Conservation (phyloP, 2,113 vertebrate species). For the Stigmatopora nigra region DNA sequence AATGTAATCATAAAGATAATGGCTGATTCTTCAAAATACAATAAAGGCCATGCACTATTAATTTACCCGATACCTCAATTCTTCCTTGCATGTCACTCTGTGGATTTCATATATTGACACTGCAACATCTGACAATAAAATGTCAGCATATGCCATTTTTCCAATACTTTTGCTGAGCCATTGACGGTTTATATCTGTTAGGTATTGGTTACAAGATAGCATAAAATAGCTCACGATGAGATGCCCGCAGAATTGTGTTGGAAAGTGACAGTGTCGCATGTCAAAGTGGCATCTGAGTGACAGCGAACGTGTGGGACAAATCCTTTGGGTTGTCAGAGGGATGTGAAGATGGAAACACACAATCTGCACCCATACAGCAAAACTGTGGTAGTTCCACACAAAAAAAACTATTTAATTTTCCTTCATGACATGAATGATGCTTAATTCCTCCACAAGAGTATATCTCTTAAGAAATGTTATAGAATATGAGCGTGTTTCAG, state of each 20-base stretch:
- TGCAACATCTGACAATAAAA: neutral
- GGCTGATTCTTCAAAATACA: neutral
- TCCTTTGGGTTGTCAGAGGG: neutral
- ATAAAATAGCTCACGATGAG: constrained; percentile 15
- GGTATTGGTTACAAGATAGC: neutral
- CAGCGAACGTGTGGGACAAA: constrained; percentile 3
- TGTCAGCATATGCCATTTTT: neutral
- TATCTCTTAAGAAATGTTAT: constrained; percentile 7
- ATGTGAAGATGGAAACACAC: neutral
- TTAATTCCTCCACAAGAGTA: neutral
- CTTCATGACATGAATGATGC: constrained; percentile 3
- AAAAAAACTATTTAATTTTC: neutral
- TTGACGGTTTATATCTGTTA: constrained; percentile 10
- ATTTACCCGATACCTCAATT: neutral
- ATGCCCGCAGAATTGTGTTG: constrained; percentile 14
- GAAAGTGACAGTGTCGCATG: constrained; percentile 22
- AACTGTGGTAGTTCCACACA: neutral
- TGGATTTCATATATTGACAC: constrained; percentile 19
- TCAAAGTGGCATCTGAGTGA: constrained; percentile 6
- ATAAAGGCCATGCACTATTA: neutral
- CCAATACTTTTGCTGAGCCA: constrained; percentile 2
- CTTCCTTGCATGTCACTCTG: neutral
- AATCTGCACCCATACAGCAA: neutral
- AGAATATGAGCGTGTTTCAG: constrained; percentile 5
- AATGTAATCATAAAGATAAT: neutral